These are phyloP conservation scores for Echinops telfairi DNA, from an alignment of 2,113 vertebrate species.

Conservation along the genomic window DNA sequence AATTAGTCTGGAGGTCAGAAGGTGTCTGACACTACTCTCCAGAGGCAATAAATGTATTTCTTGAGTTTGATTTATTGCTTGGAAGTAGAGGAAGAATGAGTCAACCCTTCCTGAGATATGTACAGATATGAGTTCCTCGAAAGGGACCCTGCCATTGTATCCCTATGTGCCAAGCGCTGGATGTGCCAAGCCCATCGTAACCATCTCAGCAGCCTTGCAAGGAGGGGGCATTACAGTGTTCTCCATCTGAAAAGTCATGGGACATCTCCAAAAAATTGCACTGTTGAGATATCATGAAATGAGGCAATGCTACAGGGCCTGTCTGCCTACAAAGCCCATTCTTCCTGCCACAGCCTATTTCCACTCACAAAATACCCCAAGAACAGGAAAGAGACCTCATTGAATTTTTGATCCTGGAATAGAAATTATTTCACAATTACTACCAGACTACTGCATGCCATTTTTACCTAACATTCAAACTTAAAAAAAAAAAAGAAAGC, in stretches of 20 bases:
- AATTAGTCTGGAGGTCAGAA: background rate
- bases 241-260: background rate
- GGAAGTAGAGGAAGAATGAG: too few species aligned
- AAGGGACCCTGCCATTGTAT: background rate
- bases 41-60: background rate
- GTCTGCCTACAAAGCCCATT: background rate
- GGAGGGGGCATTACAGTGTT: background rate
- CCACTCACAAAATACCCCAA: background rate
- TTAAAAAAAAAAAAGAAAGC: background rate
- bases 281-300: background rate
- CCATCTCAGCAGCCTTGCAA: background rate
- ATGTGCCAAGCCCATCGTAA: background rate
- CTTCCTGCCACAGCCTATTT: background rate
- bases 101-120: background rate
- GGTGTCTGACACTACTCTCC: background rate
- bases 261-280: background rate
- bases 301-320: background rate
- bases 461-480: constrained; percentile 5
- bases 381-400: background rate
- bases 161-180: background rate
- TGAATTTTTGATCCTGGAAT: background rate
- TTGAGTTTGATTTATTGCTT: constrained; percentile 6
- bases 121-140: background rate
- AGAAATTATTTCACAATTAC: background rate
- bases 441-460: background rate